Conservation (phyloP, 2,888 invertebrate species). For the Brenthis hecate region DNA sequence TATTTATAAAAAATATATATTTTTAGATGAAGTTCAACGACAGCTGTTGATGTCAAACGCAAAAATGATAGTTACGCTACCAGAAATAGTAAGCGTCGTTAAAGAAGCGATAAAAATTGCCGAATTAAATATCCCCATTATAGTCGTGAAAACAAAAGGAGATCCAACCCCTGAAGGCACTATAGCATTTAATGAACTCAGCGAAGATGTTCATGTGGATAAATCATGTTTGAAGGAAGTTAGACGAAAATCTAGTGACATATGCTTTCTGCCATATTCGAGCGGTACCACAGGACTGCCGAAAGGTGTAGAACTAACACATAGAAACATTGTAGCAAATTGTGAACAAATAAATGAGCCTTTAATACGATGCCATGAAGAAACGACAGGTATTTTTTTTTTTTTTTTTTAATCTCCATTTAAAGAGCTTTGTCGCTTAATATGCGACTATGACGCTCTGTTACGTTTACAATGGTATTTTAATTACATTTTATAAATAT, state of each 20-base stretch:
- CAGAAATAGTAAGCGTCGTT: slow-evolving; percentile 73
- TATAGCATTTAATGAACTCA: slow-evolving; percentile 84
- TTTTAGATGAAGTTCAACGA: slow-evolving; percentile 87
- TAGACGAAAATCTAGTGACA: slow-evolving; percentile 77
- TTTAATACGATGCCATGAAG: slow-evolving; percentile 52
- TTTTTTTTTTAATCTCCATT: too few relatives aligned
- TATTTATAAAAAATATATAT: background rate
- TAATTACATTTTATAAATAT: too few relatives aligned
- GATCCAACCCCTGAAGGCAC: slow-evolving; percentile 70
- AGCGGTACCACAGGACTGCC: slow-evolving; percentile 94
- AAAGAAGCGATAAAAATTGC: slow-evolving; percentile 74
- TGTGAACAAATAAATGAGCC: slow-evolving; percentile 66
- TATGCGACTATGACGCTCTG: too few relatives aligned
- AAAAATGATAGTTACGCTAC: slow-evolving; percentile 84
- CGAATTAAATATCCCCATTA: slow-evolving; percentile 78
- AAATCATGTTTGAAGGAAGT: slow-evolving; percentile 76
- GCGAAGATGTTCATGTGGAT: slow-evolving; percentile 80
- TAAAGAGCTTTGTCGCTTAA: too few relatives aligned
- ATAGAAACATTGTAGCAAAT: slow-evolving; percentile 82
- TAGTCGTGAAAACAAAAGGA: slow-evolving; percentile 69
- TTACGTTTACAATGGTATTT: too few relatives aligned
- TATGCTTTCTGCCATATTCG: slow-evolving; percentile 89
- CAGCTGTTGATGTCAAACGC: slow-evolving; percentile 84
- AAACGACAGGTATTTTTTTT: slow-evolving; percentile 71
- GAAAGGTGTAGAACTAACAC: slow-evolving; percentile 88